phyloP scores from a whole-genome alignment of 2,888 invertebrate species.

The Chydorus sphaericus region DNA sequence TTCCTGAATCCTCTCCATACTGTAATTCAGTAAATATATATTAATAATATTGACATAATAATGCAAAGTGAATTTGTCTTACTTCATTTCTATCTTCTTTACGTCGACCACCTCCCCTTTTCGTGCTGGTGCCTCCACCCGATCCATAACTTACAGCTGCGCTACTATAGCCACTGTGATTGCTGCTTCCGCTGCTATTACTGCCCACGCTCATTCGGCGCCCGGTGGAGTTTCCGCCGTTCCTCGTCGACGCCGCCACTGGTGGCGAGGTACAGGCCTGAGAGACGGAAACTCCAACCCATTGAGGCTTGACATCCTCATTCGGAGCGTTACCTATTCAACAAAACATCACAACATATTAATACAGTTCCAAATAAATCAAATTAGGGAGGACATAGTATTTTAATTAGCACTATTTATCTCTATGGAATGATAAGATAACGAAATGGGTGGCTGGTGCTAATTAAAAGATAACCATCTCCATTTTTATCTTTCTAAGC shows the following conservation, averaged over 20 bases:
- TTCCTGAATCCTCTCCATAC: conserved; percentile 80
- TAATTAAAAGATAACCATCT: background rate
- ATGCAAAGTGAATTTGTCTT: background rate
- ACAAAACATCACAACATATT: too few species aligned
- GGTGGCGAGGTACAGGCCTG: background rate
- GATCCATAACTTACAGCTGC: background rate
- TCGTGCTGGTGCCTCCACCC: too few species aligned
- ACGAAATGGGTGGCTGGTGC: too few species aligned
- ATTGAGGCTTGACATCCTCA: background rate
- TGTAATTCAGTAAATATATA: conserved; percentile 21
- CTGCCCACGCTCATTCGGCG: conserved; percentile 9
- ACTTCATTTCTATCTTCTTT: conserved; percentile 12
- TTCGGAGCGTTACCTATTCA: too few species aligned
- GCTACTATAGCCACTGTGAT: conserved; percentile 7
- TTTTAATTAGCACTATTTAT: too few species aligned
- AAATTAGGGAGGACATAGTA: too few species aligned
- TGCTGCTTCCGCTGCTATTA: conserved; percentile 15
- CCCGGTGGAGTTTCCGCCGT: background rate
- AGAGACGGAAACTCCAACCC: background rate
- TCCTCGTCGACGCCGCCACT: too few species aligned
- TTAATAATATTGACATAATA: background rate
- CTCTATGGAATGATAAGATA: too few species aligned
- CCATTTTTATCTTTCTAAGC: background rate
- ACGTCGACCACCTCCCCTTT: conserved; percentile 10
- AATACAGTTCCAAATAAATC: too few species aligned